phyloP scores from a whole-genome alignment of 2,113 vertebrate species.

The Isurus oxyrinchus region DNA sequence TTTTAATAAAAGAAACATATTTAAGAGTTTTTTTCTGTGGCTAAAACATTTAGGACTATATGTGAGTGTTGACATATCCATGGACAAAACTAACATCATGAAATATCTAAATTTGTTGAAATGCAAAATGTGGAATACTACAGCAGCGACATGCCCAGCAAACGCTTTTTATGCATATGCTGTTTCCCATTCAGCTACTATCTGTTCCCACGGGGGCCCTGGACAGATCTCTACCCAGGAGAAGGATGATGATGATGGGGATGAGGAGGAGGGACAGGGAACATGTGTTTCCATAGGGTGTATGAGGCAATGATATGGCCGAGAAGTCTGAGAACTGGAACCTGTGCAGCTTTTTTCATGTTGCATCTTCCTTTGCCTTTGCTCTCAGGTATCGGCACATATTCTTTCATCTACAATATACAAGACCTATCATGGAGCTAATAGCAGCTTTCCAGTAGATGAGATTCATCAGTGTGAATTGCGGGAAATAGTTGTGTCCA shows the following conservation, averaged over 20 bases:
- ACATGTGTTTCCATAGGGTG: neutral
- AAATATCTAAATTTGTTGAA: neutral
- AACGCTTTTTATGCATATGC: neutral
- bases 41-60: neutral
- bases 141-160: neutral
- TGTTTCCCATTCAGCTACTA: neutral
- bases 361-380: neutral
- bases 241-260: neutral
- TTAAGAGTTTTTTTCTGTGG: neutral
- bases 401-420: neutral
- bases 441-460: neutral
- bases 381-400: neutral
- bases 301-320: neutral
- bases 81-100: neutral
- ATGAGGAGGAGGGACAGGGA: neutral
- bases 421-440: neutral
- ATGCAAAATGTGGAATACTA: neutral
- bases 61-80: neutral
- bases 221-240: neutral
- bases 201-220: neutral
- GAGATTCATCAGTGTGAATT: neutral
- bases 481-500: neutral
- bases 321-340: neutral
- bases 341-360: no score
- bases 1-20: neutral